phyloP scores from a whole-genome alignment of 2,888 invertebrate genomes.

The Pristionchus exspectatus region DNA sequence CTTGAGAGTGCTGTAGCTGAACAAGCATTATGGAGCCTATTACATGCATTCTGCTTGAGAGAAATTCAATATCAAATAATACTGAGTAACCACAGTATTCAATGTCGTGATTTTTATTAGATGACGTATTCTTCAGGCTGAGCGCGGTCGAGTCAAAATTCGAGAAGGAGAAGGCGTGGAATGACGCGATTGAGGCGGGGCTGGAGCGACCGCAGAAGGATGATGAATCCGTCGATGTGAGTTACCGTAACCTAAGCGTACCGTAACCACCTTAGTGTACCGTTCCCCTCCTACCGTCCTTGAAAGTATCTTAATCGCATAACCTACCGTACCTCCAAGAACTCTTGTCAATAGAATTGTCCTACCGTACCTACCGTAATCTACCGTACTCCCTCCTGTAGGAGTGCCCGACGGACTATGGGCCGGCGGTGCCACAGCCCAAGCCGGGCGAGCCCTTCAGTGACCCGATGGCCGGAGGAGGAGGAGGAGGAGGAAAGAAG shows the following conservation, averaged over 20 bases:
- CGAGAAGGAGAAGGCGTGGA: constrained; percentile 11
- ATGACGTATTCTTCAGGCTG: background rate
- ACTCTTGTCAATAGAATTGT: background rate
- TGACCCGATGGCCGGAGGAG: background rate
- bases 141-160: background rate
- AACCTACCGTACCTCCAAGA: background rate
- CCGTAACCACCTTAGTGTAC: background rate
- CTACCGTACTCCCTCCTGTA: background rate
- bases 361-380: background rate
- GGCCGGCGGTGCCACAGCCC: background rate
- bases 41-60: too few species aligned
- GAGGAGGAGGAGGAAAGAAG: background rate
- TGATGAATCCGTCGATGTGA: constrained; percentile 36
- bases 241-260: background rate
- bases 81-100: too few species aligned
- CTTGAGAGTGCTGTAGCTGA: too few species aligned
- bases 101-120: too few species aligned
- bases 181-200: background rate
- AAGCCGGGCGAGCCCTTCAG: constrained; percentile 19
- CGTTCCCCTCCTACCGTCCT: background rate
- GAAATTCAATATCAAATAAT: too few species aligned
- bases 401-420: background rate
- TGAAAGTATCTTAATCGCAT: background rate
- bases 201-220: constrained; percentile 29
- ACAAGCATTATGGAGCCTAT: too few species aligned